Evolutionary conservation across 2,888 invertebrate genomes (phyloP), one percentile per base, ranked within the genome.

Genomic region (Pecten maximus): DNA sequence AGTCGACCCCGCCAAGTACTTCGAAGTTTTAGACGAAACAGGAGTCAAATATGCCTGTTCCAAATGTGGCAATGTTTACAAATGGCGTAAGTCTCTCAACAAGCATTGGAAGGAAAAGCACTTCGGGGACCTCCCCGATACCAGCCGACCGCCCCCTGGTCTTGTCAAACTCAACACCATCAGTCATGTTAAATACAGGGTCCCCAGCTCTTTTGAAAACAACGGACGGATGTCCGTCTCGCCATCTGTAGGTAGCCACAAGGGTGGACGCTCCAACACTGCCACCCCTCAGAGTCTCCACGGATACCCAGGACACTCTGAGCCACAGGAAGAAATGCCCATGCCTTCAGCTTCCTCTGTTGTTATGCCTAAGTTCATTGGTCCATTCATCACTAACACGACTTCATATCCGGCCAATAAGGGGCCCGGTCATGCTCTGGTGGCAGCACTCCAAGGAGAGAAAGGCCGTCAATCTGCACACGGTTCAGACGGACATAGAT

Each of bases 71-170:
- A 97, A 96, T 93, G 95, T 96, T 40, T 97, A 97, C 94, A 96
- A 96, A 91, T 97, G 97, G 96, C 93, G 96, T 87, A 97, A 97
- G 92, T 96, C 96, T 23, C 93, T 97, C 35, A 97, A 96, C 93
- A 97, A 97, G 93, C 97, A 97, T 93, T 97, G 97, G 97, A 97
- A 97, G 94, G 97, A 97, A 92, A 97, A 97, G 92, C 97, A 97
- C 93, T 95, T 95, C 92, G 95, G 95, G 44, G 96, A 96, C 88
- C 93, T 94, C 3, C 95, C 96, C 54, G 93, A 94, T 60, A 93
- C 93, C 16, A 94, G 94, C 89, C 94, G 93, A 40, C 95, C 95
- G 40, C 94, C 94, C 23, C 94, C 94, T 39, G 91, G 91, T 39
- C 87, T 92, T 28, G 91, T 91, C 39, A 92, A 91, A 87, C 90